Evolutionary conservation across 2,113 vertebrate genomes (phyloP).

Genomic region (Recurvirostra avosetta): DNA sequence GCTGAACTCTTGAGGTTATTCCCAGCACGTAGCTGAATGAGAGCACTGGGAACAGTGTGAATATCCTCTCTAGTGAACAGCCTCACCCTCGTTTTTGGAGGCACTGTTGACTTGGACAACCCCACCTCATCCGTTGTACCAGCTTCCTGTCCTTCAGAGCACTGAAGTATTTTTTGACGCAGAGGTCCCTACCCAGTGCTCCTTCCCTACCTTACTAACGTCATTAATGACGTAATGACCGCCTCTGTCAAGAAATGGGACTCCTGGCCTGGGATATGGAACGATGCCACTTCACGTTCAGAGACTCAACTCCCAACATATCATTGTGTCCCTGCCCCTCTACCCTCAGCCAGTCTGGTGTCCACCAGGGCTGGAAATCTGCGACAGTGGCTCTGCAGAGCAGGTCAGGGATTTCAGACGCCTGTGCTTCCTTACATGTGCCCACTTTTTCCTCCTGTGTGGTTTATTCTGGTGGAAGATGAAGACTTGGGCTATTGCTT

Average conservation of each 20-base stretch:
- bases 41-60: background rate
- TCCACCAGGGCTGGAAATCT: background rate
- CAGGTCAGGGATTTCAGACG: background rate
- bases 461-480: background rate
- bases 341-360: background rate
- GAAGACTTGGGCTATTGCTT: background rate
- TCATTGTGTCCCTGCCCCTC: background rate
- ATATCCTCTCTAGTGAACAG: slow-evolving; percentile 10
- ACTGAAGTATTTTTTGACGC: background rate
- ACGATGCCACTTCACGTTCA: background rate
- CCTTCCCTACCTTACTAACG: background rate
- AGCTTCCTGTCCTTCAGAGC: background rate
- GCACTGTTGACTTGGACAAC: background rate
- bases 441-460: background rate
- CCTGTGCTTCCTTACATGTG: background rate
- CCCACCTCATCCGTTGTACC: background rate
- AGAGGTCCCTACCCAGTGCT: background rate
- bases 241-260: background rate
- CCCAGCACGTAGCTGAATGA: background rate
- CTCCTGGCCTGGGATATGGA: background rate
- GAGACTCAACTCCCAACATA: background rate
- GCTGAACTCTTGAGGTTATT: slow-evolving; percentile 22
- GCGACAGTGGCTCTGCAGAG: background rate
- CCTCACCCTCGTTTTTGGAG: background rate
- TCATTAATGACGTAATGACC: background rate